A percentile compares a stretch with the other conserved stretches of the same genome.
phyloP scores from a whole-genome alignment of 2,797 vertebrate species.

The Sparus aurata region DNA sequence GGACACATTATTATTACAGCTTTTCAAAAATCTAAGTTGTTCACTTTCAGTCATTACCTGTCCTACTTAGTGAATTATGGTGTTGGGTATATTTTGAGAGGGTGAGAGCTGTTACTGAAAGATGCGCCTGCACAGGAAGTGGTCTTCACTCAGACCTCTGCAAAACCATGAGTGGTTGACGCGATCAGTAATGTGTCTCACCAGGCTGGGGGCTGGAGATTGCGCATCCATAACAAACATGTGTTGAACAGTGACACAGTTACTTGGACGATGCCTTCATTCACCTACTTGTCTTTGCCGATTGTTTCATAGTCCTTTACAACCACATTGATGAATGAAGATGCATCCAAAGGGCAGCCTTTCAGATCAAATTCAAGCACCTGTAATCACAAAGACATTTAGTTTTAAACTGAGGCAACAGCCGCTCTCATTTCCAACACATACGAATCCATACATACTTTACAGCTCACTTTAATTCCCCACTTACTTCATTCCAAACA shows the following conservation, averaged over 20 bases:
- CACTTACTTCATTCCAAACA: slow-evolving; percentile 95
- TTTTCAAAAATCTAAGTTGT: slow-evolving; percentile 8
- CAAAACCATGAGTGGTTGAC: neutral
- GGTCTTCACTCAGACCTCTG: neutral
- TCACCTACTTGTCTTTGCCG: slow-evolving; percentile 96
- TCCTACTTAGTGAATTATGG: neutral
- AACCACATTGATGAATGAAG: slow-evolving; percentile 90
- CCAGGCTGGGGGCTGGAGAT: neutral
- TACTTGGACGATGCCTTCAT: neutral
- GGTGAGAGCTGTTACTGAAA: neutral
- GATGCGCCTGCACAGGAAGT: neutral
- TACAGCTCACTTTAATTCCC: neutral
- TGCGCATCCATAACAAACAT: no score
- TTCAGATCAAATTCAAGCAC: slow-evolving; percentile 95
- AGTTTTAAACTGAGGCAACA: neutral
- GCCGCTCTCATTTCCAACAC: neutral
- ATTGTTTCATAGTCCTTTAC: slow-evolving; percentile 98
- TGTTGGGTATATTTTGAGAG: neutral
- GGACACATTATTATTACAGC: slow-evolving; percentile 2
- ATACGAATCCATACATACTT: neutral
- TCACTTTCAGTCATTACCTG: slow-evolving; percentile 10
- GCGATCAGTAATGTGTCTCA: slow-evolving; percentile 7
- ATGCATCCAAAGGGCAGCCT: slow-evolving; percentile 88
- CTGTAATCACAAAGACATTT: slow-evolving; percentile 77
- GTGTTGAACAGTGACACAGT: neutral